Evolutionary conservation across 2,797 vertebrate species (phyloP).

Genomic region (Mergus octosetaceus): DNA sequence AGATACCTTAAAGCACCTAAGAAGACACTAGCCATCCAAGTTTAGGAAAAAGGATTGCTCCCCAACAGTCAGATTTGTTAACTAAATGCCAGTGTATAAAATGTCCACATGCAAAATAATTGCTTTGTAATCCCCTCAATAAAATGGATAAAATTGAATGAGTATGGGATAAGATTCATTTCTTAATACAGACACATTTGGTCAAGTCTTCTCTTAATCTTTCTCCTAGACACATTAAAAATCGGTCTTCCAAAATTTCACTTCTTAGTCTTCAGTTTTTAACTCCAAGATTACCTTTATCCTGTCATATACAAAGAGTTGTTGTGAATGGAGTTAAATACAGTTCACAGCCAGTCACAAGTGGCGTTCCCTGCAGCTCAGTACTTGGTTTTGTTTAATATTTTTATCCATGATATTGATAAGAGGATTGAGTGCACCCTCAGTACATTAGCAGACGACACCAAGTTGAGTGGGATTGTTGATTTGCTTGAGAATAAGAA

Average conservation of each 20-base stretch:
- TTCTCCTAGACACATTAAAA: background rate
- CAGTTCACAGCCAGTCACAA: no score
- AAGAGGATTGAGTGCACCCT: no score
- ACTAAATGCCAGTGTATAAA: background rate
- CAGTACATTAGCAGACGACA: no score
- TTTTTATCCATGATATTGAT: no score
- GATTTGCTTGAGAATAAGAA: no score
- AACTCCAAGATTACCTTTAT: background rate
- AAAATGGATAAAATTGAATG: background rate
- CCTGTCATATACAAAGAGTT: background rate
- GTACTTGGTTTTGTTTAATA: no score
- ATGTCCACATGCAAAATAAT: background rate
- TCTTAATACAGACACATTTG: background rate
- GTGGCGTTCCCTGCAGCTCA: no score
- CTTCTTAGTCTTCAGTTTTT: background rate
- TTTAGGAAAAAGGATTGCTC: background rate
- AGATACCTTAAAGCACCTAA: background rate
- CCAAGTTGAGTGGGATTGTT: no score
- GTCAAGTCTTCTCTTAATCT: background rate
- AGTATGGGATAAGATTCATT: background rate
- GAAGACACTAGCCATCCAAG: background rate
- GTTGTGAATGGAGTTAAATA: no score
- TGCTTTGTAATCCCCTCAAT: background rate
- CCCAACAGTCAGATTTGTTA: background rate
- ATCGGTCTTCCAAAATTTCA: background rate